Evolutionary conservation across 2,888 invertebrate genomes (phyloP).

Genomic region (Crematogaster levior): DNA sequence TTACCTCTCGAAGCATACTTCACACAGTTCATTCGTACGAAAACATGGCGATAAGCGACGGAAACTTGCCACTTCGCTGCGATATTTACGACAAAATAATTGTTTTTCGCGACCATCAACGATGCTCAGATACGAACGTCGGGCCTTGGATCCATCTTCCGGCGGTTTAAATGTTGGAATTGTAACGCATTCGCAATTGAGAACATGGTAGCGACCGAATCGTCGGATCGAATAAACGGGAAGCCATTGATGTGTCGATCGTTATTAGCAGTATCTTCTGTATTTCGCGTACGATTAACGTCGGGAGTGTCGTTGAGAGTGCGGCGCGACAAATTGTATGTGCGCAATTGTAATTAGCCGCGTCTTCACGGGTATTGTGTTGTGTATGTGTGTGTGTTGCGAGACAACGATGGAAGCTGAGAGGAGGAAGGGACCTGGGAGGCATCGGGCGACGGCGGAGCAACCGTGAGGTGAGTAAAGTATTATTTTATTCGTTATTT

Average conservation of each 20-base stretch:
- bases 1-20: background rate
- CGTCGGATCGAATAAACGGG: background rate
- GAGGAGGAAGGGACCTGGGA: no score
- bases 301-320: background rate
- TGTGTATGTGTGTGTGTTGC: background rate
- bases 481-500: background rate
- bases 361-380: background rate
- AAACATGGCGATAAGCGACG: background rate
- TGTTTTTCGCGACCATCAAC: background rate
- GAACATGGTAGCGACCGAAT: background rate
- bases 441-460: background rate
- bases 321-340: background rate
- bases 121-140: background rate
- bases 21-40: background rate
- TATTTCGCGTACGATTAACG: background rate
- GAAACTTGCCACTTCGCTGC: no score
- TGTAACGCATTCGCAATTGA: background rate
- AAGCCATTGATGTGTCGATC: background rate
- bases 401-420: background rate
- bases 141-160: background rate
- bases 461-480: no score
- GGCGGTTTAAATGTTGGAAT: background rate
- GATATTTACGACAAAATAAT: background rate
- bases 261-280: background rate
- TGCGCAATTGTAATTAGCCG: background rate